Percentiles rank a stretch among this genome's conserved stretches.
Conservation (phyloP, 1,140 invertebrate genomes). For the Helicorthomorpha holstii region DNA sequence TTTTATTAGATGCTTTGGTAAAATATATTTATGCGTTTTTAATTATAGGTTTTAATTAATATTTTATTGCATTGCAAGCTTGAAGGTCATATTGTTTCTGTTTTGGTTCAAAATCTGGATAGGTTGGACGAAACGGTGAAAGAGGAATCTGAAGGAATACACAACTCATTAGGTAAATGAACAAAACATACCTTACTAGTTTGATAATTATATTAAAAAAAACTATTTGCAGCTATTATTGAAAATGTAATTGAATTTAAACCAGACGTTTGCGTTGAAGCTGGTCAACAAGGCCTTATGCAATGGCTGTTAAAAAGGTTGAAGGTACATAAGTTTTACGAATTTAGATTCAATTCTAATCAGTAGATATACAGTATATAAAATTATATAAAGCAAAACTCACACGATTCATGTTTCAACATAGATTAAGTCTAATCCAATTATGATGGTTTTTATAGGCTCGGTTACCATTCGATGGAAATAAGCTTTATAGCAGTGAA, state of each 20-base stretch:
- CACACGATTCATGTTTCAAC: not conserved
- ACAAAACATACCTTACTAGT: conserved; percentile 13
- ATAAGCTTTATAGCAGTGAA: conserved; percentile 92
- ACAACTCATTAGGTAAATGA: conserved; percentile 68
- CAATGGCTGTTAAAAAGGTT: conserved; percentile 78
- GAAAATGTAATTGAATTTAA: conserved; percentile 86
- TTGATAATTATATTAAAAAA: conserved; percentile 5
- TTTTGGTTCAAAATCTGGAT: conserved; percentile 82
- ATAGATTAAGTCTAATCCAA: not conserved
- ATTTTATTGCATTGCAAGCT: conserved; percentile 46
- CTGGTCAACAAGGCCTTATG: conserved; percentile 66
- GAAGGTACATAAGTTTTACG: conserved; percentile 18
- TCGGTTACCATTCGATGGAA: conserved; percentile 79
- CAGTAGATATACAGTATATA: no score
- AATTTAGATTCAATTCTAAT: no score
- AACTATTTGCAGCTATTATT: conserved; percentile 42
- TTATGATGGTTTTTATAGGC: conserved; percentile 50
- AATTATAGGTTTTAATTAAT: conserved; percentile 5
- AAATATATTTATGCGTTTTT: not conserved
- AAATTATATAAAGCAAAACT: no score
- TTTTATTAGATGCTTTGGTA: conserved; percentile 33
- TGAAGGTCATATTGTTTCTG: conserved; percentile 75
- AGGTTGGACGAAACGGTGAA: conserved; percentile 82
- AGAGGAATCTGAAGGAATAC: conserved; percentile 91
- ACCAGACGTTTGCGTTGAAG: conserved; percentile 61